These are phyloP conservation scores for Hybognathus amarus DNA, from an alignment of 2,797 vertebrate species.

Conservation along the genomic window DNA sequence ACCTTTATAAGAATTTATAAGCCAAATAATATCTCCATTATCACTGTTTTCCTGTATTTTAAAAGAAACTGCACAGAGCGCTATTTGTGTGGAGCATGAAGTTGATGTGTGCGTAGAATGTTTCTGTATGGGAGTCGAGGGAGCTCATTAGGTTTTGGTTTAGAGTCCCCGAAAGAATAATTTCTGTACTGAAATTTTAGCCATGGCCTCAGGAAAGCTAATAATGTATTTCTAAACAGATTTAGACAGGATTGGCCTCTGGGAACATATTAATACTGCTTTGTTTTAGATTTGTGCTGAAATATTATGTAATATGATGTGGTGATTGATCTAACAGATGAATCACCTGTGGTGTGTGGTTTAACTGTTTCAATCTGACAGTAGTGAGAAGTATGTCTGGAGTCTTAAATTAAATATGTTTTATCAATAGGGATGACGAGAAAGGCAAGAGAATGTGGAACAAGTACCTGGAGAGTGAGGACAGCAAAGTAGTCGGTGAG, in stretches of 20 bases:
- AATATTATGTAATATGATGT: constrained; percentile 1
- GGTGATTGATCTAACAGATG: constrained; percentile 4
- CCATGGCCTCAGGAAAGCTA: background rate
- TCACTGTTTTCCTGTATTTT: background rate
- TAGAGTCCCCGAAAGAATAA: background rate
- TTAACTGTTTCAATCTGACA: constrained; percentile 3
- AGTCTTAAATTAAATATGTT: constrained; percentile 8
- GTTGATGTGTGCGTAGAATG: background rate
- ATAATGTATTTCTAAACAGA: background rate
- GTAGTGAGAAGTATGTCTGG: constrained; percentile 18
- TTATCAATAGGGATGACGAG: constrained; percentile 84
- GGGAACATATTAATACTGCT: background rate
- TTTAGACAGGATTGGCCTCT: background rate
- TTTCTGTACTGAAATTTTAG: background rate
- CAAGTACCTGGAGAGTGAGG: constrained; percentile 90
- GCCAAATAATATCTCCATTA: background rate
- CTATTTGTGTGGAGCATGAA: background rate
- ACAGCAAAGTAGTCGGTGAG: constrained; percentile 96
- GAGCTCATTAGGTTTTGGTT: constrained; percentile 1
- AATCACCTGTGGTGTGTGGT: background rate
- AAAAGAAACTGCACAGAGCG: background rate
- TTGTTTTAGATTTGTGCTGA: background rate
- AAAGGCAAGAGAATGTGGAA: constrained; percentile 94
- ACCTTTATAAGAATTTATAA: background rate
- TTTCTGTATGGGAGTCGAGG: background rate